phyloP scores from a whole-genome alignment of 2,113 vertebrate species.

The Ciconia maguari region DNA sequence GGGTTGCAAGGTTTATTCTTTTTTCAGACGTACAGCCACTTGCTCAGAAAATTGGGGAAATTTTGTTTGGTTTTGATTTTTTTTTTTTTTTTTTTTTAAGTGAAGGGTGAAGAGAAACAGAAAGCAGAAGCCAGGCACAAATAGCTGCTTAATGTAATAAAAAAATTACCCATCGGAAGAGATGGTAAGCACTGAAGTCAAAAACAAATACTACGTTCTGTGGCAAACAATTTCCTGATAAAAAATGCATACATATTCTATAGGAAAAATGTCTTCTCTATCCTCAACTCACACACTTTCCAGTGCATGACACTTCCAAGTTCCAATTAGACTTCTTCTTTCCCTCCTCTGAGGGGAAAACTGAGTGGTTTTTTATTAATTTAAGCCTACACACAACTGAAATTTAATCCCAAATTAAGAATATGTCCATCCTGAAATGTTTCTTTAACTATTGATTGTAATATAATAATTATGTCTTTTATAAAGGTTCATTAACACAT shows the following conservation, averaged over 20 bases:
- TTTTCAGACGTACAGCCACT: background rate
- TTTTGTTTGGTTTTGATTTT: background rate
- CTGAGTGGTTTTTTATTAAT: background rate
- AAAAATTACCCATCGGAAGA: slow-evolving; percentile 26
- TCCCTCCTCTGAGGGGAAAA: background rate
- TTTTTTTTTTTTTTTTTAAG: background rate
- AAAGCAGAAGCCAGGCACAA: slow-evolving; percentile 42
- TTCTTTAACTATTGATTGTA: background rate
- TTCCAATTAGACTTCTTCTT: background rate
- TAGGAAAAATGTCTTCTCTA: background rate
- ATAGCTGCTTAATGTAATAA: slow-evolving; percentile 40
- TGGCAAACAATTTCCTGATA: slow-evolving; percentile 7
- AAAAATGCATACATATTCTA: background rate
- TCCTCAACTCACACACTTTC: background rate
- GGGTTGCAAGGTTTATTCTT: background rate
- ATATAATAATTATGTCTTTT: background rate
- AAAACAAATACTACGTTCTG: background rate
- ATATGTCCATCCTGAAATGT: background rate
- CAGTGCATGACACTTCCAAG: background rate
- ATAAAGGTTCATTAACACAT: background rate
- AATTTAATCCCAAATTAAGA: background rate
- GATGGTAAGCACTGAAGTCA: slow-evolving; percentile 11
- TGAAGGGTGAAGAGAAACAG: slow-evolving; percentile 44
- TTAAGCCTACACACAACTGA: background rate
- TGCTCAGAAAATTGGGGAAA: background rate